Evolutionary conservation across 2,888 invertebrate genomes (phyloP).

Genomic region (Escarpia spicata): DNA sequence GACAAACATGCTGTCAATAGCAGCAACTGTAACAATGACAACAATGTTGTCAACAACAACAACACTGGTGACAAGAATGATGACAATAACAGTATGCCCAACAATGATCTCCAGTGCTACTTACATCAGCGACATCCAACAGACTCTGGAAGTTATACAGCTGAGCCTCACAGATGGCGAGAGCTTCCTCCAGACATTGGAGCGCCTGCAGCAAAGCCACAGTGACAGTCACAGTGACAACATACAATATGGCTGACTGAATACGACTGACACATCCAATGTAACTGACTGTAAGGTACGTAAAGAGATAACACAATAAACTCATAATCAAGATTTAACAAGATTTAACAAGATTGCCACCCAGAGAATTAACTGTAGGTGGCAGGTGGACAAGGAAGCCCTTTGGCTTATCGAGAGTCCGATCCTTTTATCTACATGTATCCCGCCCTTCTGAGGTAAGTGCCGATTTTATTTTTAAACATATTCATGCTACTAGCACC

Average conservation of each 20-base stretch:
- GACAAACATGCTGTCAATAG: background rate
- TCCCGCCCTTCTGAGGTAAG: no score
- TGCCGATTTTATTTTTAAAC: no score
- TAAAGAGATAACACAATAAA: no score
- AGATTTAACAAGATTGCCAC: no score
- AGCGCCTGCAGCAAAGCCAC: constrained; percentile 43
- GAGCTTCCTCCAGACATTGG: constrained; percentile 52
- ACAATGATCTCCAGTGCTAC: background rate
- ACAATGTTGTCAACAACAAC: background rate
- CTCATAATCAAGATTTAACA: no score
- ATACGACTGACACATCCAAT: background rate
- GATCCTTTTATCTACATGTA: no score
- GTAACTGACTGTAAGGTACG: no score
- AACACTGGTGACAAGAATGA: no score
- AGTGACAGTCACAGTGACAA: background rate
- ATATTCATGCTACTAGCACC: no score
- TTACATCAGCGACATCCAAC: constrained; percentile 49
- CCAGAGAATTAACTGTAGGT: no score
- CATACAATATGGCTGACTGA: background rate
- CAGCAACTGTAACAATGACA: background rate
- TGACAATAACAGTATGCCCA: background rate
- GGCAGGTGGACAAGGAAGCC: no score
- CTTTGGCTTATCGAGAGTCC: no score
- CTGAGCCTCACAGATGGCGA: constrained; percentile 48
- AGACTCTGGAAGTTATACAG: constrained; percentile 50